Percentiles rank a stretch among this genome's conserved stretches.
Conservation (phyloP, 2,797 vertebrate genomes). For the Chiloscyllium punctatum region DNA sequence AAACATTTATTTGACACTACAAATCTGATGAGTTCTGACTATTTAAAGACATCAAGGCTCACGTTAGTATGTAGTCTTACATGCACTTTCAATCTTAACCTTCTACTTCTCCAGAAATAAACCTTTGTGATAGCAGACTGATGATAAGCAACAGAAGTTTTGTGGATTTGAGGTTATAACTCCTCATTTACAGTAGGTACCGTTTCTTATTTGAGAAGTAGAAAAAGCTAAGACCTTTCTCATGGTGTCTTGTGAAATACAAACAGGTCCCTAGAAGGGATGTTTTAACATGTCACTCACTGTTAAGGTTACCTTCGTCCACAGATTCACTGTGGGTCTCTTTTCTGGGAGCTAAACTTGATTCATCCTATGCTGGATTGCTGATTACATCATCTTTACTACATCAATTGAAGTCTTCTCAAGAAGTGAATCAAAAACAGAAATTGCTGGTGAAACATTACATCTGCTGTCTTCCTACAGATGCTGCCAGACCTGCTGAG, state of each 20-base stretch:
- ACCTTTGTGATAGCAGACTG: not conserved
- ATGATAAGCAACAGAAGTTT: not conserved
- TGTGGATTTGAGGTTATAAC: not conserved
- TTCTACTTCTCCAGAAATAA: not conserved
- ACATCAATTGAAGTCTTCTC: too few relatives aligned
- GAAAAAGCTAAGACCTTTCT: not conserved
- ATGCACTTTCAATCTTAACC: not conserved
- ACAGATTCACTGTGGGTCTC: not conserved
- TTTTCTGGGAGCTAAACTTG: not conserved
- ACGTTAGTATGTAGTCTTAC: not conserved
- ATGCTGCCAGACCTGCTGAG: too few relatives aligned
- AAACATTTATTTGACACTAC: not conserved
- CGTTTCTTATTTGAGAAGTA: not conserved
- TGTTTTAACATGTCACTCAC: not conserved
- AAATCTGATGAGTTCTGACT: not conserved
- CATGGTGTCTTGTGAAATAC: not conserved
- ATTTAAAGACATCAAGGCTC: not conserved
- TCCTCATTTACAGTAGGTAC: not conserved
- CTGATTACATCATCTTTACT: too few relatives aligned
- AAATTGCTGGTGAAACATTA: not conserved
- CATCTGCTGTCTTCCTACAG: not conserved
- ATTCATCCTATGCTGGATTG: not conserved
- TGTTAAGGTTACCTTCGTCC: not conserved
- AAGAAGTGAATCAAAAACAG: too few relatives aligned
- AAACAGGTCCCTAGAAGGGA: not conserved